Base-by-base conservation (phyloP, 2,888 invertebrate genomes). In the Aricia artaxerxes region DNA sequence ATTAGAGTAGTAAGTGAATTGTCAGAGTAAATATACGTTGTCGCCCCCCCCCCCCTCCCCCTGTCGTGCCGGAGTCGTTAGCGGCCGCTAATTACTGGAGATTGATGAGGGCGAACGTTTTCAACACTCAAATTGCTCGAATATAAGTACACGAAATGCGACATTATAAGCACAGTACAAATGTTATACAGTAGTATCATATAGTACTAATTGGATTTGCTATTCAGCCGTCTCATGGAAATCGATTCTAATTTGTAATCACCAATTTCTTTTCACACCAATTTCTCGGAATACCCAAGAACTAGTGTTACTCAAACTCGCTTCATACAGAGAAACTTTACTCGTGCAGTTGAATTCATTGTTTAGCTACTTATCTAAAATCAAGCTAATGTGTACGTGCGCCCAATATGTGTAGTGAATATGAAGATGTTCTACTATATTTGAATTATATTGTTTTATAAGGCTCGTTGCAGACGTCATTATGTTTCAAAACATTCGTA, bases 21-120 rank as follows among this genome's bases (percentile, higher is more conserved):
- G 78, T 73, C 73, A 60, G 73, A 60, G 73, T 78, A 73, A 78
- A 78, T 73, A 78, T 78, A 78, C 38, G 78, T 73, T 78, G 78
- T 78, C 78, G 60, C 82, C 76, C 87, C 85, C 85, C 85, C 85
- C 82, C 84, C 38, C 61, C 85, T 31, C 38, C 73, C 85, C 11
- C 9, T 1, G 0, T 16, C 69, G 31, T 13, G 4, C 31, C 64
- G 31, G 64, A 13, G 88, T 89, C 91, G 90, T 91, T 91, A 91
- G 88, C 85, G 87, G 84, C 85, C 85, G 88, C 89, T 92, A 91
- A 92, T 92, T 92, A 91, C 88, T 83, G 82, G 90, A 92, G 91
- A 92, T 92, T 91, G 92, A 92, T 92, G 92, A 87, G 86, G 88
- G 87, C 81, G 35, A 64, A 35, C 64, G 35, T 69, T 69, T 69